Base-by-base conservation (phyloP, 2,797 vertebrate genomes). In the Decapterus maruadsi region DNA sequence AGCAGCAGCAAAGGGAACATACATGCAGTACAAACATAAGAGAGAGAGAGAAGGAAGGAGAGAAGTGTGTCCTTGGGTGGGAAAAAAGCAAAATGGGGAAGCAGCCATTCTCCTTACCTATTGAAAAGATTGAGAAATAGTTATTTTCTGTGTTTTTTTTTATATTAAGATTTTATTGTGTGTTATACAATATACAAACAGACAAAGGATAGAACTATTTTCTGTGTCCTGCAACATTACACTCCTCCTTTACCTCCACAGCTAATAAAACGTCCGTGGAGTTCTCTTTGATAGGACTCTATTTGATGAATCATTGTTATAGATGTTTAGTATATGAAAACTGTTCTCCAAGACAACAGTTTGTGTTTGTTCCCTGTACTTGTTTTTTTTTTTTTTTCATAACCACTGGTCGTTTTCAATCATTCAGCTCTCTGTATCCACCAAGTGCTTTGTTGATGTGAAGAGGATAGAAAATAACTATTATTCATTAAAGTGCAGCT, bases 401-500 rank as follows among this genome's bases (percentile, higher is more conserved):
- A 0, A 64, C 42, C 20, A 8, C 29, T 45, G 48, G 20, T 64
- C 8, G 13, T 40, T 64, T 43, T 29, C 31, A 66, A 57, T 71
- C 0, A 42, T 26, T 34, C 53, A 29, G 16, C n/a, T 53, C 43
- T 42, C 57, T 48, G 9, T 8, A 29, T 46, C 22, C 53, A 8
- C 10, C 8, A 8, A 68, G 48, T 57, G 43, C 56, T 63, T 31
- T 64, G 51, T 67, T 72, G 60, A 34, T 54, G 20, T 42, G 22
- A 10, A 26, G 53, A 65, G 17, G 38, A 57, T 68, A 72, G 20
- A 29, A 36, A 42, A 51, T 1, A 9, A 8, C 17, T 51, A 7
- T 71, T 64, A 46, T 48, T 72, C 13, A 40, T 61, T 42, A 69
- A 38, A 69, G 2, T 45, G 46, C 42, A 66, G 43, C 40, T 48